Base-by-base conservation (phyloP, 1,140 invertebrate species). In the Procambarus clarkii region DNA sequence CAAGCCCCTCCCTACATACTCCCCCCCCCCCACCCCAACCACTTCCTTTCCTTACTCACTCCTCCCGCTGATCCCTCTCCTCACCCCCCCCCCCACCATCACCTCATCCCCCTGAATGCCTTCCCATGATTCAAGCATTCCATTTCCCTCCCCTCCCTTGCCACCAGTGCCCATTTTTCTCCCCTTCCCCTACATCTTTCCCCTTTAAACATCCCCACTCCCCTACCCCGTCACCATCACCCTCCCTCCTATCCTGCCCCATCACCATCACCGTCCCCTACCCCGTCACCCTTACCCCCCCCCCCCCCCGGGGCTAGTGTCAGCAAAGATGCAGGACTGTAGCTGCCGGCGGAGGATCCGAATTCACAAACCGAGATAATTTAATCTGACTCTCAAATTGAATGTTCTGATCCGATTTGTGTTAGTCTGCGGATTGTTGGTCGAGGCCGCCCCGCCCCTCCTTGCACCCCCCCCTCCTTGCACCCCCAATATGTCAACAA, bases 361-460 rank as follows among this genome's bases (percentile, higher is more conserved):
- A 81, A 81, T 54, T 58, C 79, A 81, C 79, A 81, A 81, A 81
- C 79, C 79, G 79, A 81, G 79, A 81, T 81, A 81, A 81, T 81
- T 81, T 81, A 81, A 81, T 81, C 18, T 81, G 79, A 81, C 79
- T 81, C 79, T 45, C 79, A 81, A 54, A 81, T 81, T 54, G 79
- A 79, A 81, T 81, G 79, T 21, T 54, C 79, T 81, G 79, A 81
- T 81, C 79, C 48, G 79, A 81, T 81, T 81, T 81, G 79, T 81
- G 79, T 81, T 58, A 54, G 79, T 81, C 77, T 79, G 77, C 44
- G 77, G 77, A 79, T 79, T 79, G 77, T 79, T 79, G 77, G 77
- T 79, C 3, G 77, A 21, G 77, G 77, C 45, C 18, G 77, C 45
- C 45, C 50, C 13, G 50, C 50, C 7, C 24, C 44, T 13, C 77